Evolutionary conservation across 2,113 vertebrate genomes (phyloP), one percentile per base, ranked within the genome.

Genomic region (Ancistrus triradiatus): DNA sequence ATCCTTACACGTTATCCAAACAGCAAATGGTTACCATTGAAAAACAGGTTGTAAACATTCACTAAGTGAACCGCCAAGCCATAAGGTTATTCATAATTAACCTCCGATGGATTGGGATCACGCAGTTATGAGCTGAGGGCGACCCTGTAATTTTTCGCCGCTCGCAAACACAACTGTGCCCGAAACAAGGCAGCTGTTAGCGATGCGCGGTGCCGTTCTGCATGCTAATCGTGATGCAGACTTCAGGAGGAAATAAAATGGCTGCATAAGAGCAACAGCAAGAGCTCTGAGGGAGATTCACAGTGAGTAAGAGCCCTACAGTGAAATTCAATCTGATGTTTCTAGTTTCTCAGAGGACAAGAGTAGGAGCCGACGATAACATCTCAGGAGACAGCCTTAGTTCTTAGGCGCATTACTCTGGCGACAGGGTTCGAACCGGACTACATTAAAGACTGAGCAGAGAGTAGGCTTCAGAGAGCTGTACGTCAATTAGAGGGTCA

Each of bases 221-320:
- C 69, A 57, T 55, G 74, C 71, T 74, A 61, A 76, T 78, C 49
- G 58, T 56, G 59, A 63, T 57, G 50, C 21, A 53, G 63, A 61
- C 21, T 53, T 58, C 42, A 9, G 48, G n/a, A 60, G 65, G 57
- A 78, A 76, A 77, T 73, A 51, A 79, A 73, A 76, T 68, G 58
- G 31, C 63, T 40, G 52, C 18, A 49, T 38, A n/a, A 68, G 28
- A 56, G 50, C 7, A 28, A 22, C 8, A n/a, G 66, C 38, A 15
- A 55, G 58, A 46, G 50, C 65, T 63, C 64, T 10, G 53, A 50
- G 69, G 59, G 74, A 73, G 59, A 46, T 67, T 70, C 57, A 71
- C 59, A 49, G 60, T 76, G 33, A 63, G 67, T 68, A 59, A 70
- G 14, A 74, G 59, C 35, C 21, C 47, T 62, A 44, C 44, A 47